Conservation (phyloP, 2,113 vertebrate species). For the Corapipo altera region DNA sequence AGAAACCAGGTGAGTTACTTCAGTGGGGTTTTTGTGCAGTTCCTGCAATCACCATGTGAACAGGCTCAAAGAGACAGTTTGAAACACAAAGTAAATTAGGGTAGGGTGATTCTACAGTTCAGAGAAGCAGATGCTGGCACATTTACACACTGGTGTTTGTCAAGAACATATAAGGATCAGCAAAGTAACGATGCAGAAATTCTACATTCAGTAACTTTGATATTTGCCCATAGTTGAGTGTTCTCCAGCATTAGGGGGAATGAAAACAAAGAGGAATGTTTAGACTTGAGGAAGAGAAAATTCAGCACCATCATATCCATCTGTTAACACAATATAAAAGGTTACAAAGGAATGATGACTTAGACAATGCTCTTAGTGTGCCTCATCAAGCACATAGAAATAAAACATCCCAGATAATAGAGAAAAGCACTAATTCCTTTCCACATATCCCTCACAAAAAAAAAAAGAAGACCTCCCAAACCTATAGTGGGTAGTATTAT, state of each 20-base stretch:
- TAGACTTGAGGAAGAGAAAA: not conserved
- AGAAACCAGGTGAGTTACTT: not conserved
- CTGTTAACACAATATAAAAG: not conserved
- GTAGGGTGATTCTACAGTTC: not conserved
- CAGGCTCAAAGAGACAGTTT: not conserved
- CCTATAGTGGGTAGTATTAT: not conserved
- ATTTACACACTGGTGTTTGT: not conserved
- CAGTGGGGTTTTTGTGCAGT: not conserved
- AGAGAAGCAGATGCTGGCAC: accelerated
- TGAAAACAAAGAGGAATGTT: not conserved
- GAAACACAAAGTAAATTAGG: not conserved
- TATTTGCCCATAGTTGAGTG: not conserved
- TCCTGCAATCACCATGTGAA: not conserved
- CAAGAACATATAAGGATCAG: not conserved
- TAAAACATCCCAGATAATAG: not conserved
- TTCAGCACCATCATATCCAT: not conserved
- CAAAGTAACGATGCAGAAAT: not conserved
- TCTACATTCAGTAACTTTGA: not conserved
- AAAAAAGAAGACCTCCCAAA: not conserved
- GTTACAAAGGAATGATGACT: not conserved
- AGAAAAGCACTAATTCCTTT: not conserved
- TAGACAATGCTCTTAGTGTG: not conserved
- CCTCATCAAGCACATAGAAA: not conserved
- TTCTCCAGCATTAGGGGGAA: not conserved
- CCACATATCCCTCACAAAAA: accelerated